phyloP scores from a whole-genome alignment of 1,140 invertebrate species.

The Drosophila virilis region DNA sequence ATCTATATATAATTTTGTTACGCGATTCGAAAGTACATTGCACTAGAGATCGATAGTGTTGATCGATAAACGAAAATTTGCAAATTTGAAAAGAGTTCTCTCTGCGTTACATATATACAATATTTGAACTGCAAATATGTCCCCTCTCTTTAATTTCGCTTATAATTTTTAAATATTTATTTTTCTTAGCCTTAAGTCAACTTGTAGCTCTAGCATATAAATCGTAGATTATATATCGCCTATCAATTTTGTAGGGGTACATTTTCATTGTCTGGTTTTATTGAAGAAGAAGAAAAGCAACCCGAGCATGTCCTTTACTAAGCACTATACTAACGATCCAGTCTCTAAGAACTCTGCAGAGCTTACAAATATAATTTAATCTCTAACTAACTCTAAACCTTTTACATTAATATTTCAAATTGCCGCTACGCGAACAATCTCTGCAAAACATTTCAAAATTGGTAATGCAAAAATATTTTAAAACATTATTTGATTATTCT shows the following conservation, averaged over 20 bases:
- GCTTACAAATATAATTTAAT: conserved; percentile 12
- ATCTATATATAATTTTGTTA: conserved; percentile 53
- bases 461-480: conserved; percentile 66
- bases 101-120: conserved; percentile 21
- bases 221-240: conserved; percentile 29
- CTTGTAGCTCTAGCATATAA: conserved; percentile 20
- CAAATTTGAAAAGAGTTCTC: conserved; percentile 79
- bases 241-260: conserved; percentile 64
- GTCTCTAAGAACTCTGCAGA: background rate
- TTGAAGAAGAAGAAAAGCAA: conserved; percentile 57
- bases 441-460: conserved; percentile 48
- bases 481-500: conserved; percentile 4
- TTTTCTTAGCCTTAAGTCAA: conserved; percentile 23
- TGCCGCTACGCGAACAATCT: conserved; percentile 50
- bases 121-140: conserved; percentile 34
- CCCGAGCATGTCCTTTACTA: conserved; percentile 39
- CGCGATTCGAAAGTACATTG: conserved; percentile 25
- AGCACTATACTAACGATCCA: conserved; percentile 13
- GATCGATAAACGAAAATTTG: conserved; percentile 34
- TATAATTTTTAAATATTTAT: conserved; percentile 9
- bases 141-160: conserved; percentile 19
- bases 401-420: conserved; percentile 66
- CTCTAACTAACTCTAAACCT: conserved; percentile 47
- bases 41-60: conserved; percentile 27
- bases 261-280: conserved; percentile 83